Conservation (phyloP, 2,113 vertebrate species). For the Pantherophis guttatus region DNA sequence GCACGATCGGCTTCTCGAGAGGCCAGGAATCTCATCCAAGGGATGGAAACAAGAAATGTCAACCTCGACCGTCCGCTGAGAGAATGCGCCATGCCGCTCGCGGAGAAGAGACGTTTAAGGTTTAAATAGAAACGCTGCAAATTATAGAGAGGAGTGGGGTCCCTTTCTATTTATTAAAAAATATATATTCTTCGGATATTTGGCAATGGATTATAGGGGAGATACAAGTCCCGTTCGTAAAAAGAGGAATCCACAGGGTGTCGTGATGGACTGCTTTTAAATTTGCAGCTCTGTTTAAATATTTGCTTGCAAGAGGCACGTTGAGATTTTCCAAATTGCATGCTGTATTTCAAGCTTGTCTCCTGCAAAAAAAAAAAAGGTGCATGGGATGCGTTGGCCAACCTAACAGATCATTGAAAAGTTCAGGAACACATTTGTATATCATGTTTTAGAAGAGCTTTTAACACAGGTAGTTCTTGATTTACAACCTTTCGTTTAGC, state of each 20-base stretch:
- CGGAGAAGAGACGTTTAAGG: conserved; percentile 78
- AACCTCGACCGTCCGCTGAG: conserved; percentile 49
- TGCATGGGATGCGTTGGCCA: background rate
- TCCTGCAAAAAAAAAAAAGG: no score
- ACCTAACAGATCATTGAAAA: background rate
- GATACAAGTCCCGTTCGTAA: background rate
- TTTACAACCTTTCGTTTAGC: no score
- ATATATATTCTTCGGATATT: background rate
- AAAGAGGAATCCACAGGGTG: background rate
- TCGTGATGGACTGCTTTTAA: background rate
- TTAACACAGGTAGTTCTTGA: background rate
- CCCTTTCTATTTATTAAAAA: background rate
- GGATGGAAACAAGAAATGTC: background rate
- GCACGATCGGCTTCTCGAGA: background rate
- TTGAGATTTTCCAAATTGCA: background rate
- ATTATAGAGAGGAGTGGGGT: background rate
- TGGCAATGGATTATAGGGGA: background rate
- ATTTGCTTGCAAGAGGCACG: background rate
- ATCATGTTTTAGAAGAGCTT: background rate
- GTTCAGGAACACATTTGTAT: background rate
- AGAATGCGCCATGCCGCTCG: conserved; percentile 70
- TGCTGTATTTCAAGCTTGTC: background rate
- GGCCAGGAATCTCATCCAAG: background rate
- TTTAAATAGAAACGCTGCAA: conserved; percentile 1
- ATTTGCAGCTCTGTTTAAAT: no score